Base-by-base conservation (phyloP, 2,797 vertebrate genomes). In the Myripristis jacobus region DNA sequence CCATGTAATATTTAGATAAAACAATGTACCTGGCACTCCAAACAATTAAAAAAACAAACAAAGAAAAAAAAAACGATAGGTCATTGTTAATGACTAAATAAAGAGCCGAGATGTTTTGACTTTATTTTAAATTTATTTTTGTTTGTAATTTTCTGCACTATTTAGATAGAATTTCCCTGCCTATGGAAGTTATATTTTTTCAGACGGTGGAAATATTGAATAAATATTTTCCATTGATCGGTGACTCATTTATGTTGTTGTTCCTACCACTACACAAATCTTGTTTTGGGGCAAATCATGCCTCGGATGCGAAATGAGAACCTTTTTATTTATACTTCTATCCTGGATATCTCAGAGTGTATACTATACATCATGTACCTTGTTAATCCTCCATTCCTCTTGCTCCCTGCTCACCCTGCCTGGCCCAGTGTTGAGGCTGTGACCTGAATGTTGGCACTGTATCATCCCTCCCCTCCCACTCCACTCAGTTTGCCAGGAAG, bases 161-260 rank as follows among this genome's bases (percentile, higher is more conserved):
- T n/a, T n/a, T n/a, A n/a, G 46, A 66, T 19, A 22, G 51, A 7
- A 57, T 61, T 53, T 65, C 31, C 54, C 24, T n/a, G 16, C 46
- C 25, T 34, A 6, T 31, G 12, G 48, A 47, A 24, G 19, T 66
- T 70, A 1, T 57, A 10, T 6, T 56, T 75, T 81, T 79, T 66
- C 60, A 73, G 24, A 51, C 36, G n/a, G 21, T 46, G 1, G 71
- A 55, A 53, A 58, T 38, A 22, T 34, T 46, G 31, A 88, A 79
- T 85, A 88, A 84, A 87, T 78, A 75, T 77, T 55, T 87, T 65
- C 25, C n/a, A 67, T 53, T 41, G 48, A 65, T 47, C 16, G 70
- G 3, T 70, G 52, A 54, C 50, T 69, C 1, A 12, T 3, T 64
- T 0, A 0, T 54, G 34, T 13, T 54, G 55, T 25, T 55, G 6